These are phyloP conservation scores for Timandra comae DNA, from an alignment of 2,888 invertebrate genomes.

Conservation along the genomic window DNA sequence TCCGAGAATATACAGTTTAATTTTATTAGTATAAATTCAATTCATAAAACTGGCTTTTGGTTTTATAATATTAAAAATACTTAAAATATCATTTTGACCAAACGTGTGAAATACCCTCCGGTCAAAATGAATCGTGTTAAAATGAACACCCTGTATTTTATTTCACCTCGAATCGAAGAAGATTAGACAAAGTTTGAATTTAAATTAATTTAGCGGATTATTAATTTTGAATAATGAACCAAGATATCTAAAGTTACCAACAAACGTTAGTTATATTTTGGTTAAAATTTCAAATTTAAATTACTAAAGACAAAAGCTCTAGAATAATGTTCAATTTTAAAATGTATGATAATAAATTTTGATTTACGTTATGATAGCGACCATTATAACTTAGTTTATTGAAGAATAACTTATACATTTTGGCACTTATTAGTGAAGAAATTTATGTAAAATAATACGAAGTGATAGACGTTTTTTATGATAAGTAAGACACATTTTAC, in stretches of 20 bases:
- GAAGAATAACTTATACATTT: no score
- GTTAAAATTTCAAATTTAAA: conserved; percentile 10
- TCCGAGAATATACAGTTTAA: no score
- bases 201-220: conserved; percentile 71
- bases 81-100: not conserved
- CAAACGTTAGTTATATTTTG: conserved; percentile 8
- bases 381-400: no score
- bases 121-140: conserved; percentile 18
- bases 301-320: conserved; percentile 17
- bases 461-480: no score
- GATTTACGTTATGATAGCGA: conserved; percentile 18
- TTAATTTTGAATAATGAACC: conserved; percentile 69
- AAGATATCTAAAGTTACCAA: conserved; percentile 2
- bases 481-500: no score
- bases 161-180: conserved; percentile 41
- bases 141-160: conserved; percentile 44
- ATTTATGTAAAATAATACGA: no score
- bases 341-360: conserved; percentile 21
- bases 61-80: no score
- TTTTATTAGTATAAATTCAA: no score
- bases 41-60: no score
- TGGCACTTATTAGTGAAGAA: no score
- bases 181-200: conserved; percentile 60
- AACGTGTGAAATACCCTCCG: conserved; percentile 15
- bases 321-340: conserved; percentile 14